These are phyloP conservation scores for Callospermophilus lateralis DNA, from an alignment of 2,113 vertebrate species.

Conservation along the genomic window DNA sequence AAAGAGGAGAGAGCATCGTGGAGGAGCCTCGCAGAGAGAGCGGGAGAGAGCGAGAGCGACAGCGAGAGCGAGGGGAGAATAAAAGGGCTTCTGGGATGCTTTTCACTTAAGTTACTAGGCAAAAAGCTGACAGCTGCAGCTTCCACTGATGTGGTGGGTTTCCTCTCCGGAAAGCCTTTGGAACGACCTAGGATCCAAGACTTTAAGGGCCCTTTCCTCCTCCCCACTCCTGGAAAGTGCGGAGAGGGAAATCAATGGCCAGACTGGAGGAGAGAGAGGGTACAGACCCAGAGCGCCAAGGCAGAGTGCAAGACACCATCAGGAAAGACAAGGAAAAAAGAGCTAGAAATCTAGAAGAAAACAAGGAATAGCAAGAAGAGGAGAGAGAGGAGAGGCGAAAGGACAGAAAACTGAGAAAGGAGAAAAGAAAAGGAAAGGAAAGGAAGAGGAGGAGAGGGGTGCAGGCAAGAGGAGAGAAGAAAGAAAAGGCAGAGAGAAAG, in stretches of 20 bases:
- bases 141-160: background rate
- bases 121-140: conserved; percentile 52
- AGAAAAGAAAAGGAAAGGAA: background rate
- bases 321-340: background rate
- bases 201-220: background rate
- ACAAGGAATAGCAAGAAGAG: background rate
- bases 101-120: conserved; percentile 21
- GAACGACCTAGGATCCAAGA: background rate
- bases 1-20: background rate
- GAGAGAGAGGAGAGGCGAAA: background rate
- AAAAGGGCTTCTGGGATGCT: background rate
- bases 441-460: background rate
- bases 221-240: background rate
- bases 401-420: background rate
- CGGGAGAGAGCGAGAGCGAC: too few relatives aligned
- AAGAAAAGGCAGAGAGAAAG: background rate
- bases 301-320: background rate
- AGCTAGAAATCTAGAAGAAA: background rate
- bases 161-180: background rate
- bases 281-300: background rate
- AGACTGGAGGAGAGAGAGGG: background rate
- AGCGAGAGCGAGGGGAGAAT: background rate
- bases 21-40: background rate
- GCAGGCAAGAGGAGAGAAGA: background rate
- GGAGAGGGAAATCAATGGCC: background rate